Evolutionary conservation across 1,140 invertebrate species (phyloP).

Genomic region (Papilio glaucus): DNA sequence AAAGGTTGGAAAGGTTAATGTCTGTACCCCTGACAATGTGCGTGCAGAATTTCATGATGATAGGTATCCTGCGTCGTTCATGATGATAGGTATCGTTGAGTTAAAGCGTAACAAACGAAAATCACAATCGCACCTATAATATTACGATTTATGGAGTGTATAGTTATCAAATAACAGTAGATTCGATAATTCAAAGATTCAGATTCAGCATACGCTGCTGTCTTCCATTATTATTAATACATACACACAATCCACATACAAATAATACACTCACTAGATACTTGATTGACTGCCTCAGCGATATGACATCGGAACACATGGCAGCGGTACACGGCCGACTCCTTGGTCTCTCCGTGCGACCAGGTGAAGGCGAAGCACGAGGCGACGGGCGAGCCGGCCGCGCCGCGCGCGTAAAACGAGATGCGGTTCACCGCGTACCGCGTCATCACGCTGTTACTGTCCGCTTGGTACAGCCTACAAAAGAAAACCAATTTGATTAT

Average conservation of each 20-base stretch:
- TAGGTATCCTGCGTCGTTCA: too few species aligned
- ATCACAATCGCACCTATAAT: too few species aligned
- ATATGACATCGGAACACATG: constrained; percentile 98
- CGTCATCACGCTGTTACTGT: constrained; percentile 92
- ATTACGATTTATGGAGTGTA: too few species aligned
- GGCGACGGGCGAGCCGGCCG: constrained; percentile 91
- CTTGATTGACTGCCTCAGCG: constrained; percentile 95
- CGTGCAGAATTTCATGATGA: too few species aligned
- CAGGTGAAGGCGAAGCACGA: constrained; percentile 99
- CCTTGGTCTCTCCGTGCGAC: constrained; percentile 94
- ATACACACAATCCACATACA: neutral
- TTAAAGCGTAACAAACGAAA: too few species aligned
- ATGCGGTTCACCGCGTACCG: constrained; percentile 96
- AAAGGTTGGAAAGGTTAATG: too few species aligned
- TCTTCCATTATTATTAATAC: neutral
- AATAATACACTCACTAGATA: constrained; percentile 83
- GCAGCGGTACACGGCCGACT: constrained; percentile 96
- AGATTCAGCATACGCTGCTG: too few species aligned
- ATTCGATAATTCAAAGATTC: too few species aligned
- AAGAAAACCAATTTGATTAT: constrained; percentile 1
- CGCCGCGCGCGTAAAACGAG: constrained; percentile 96
- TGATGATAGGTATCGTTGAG: too few species aligned
- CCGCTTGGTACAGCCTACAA: constrained; percentile 93
- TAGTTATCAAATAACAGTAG: too few species aligned
- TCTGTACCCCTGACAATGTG: too few species aligned